Evolutionary conservation across 1,140 invertebrate genomes (phyloP), one percentile per base, ranked within the genome.

Genomic region (Drosophila gunungcola): DNA sequence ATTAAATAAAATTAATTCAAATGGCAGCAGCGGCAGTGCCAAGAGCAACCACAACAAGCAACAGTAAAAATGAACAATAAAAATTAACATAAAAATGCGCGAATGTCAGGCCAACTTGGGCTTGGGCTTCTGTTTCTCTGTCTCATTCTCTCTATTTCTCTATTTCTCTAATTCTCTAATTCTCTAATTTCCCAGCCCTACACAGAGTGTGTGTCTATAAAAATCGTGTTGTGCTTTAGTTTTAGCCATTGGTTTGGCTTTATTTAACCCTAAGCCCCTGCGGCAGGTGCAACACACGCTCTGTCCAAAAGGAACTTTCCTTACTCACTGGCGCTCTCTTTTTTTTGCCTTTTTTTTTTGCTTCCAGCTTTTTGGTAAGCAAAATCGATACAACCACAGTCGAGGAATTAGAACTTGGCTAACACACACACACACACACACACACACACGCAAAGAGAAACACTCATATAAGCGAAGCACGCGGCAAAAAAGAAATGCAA

Each of bases 1-100:
- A 85, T 72, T 60, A 86, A 85, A 86, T 78, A 63, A 81, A 85
- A 78, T 86, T 86, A 86, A 86, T 85, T 85, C 82, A 81, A 85
- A 75, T 85, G 74, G 78, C 64, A 72, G 21, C 27, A 9, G 43
- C 5, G 39, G 60, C 32, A 16, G 21, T n/a, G 51, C 34, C 48
- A 38, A 65, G 61, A 48, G 34, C 38, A 52, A 42, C 51, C 56
- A 54, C 48, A 65, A 65, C 36, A 27, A 34, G 58, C 60, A 56
- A 52, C 51, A 74, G 48, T 75, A 75, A 75, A 75, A 75, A 75
- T 43, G 45, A 74, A 70, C 70, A 38, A 74, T 74, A 74, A 74
- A 74, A 74, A 74, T 74, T 74, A 74, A 43, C 73, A 75, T 75
- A 75, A 75, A 75, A 75, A 75, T 56, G 55, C 51, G 48, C 55